Percentiles rank a stretch among this genome's conserved stretches.
Evolutionary conservation across 2,888 invertebrate species (phyloP).

Genomic region (Drosophila paramelanica): DNA sequence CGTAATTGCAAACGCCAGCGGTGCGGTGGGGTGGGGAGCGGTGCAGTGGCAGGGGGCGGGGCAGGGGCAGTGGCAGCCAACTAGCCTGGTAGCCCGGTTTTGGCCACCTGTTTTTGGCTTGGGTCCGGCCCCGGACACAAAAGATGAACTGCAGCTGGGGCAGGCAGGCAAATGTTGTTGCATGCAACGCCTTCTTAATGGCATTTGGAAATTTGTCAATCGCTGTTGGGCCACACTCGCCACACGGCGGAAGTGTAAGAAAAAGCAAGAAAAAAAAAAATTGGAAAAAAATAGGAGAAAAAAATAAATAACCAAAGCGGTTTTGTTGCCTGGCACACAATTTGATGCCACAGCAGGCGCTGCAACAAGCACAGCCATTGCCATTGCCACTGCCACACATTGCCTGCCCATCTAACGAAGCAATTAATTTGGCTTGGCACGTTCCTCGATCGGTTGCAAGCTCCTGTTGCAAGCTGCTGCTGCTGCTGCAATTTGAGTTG

Average conservation of each 20-base stretch:
- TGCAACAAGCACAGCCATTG: background rate
- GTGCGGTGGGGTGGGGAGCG: conserved; percentile 5
- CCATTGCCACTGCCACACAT: conserved; percentile 37
- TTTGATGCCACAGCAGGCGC: conserved; percentile 4
- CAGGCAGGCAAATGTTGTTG: conserved; percentile 42
- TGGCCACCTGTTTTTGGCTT: conserved; percentile 59
- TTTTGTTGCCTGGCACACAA: conserved; percentile 37
- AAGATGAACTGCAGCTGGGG: conserved; percentile 15
- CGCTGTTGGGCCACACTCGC: conserved; percentile 60
- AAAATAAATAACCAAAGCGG: conserved; percentile 63
- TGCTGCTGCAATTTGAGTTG: conserved; percentile 67
- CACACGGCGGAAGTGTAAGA: conserved; percentile 66
- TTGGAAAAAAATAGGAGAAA: background rate
- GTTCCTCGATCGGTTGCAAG: conserved; percentile 51
- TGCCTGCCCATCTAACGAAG: conserved; percentile 72
- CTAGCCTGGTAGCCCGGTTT: conserved; percentile 41
- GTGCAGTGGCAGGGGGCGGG: conserved; percentile 1
- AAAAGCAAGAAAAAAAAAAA: too few relatives aligned
- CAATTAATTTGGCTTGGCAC: conserved; percentile 78
- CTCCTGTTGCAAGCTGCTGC: conserved; percentile 12
- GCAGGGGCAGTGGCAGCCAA: background rate
- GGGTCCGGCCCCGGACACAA: conserved; percentile 38
- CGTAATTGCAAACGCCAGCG: conserved; percentile 69
- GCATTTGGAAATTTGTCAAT: conserved; percentile 80
- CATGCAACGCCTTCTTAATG: conserved; percentile 79